These are phyloP conservation scores for Drepana falcataria DNA, from an alignment of 2,888 invertebrate genomes.

Conservation along the genomic window DNA sequence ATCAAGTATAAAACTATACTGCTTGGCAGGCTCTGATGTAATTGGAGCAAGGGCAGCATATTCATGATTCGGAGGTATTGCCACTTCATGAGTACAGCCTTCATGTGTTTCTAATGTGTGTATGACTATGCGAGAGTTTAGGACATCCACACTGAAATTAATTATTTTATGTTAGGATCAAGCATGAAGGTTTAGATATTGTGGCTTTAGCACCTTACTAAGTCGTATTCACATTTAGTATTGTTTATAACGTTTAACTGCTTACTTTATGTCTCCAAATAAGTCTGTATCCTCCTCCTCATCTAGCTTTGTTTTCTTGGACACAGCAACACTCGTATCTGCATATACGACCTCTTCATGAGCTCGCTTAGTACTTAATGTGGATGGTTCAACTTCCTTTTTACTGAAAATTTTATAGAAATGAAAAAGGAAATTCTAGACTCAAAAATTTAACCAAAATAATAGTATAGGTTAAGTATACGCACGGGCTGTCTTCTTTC, in stretches of 20 bases:
- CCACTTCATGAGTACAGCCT: conserved; percentile 97
- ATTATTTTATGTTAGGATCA: conserved; percentile 1
- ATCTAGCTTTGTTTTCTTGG: conserved; percentile 48
- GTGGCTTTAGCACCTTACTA: not conserved
- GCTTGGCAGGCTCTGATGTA: conserved; percentile 88
- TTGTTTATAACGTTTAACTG: not conserved
- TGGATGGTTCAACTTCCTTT: conserved; percentile 19
- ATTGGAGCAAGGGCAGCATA: conserved; percentile 81
- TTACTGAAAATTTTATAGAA: conserved; percentile 22
- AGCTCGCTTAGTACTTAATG: conserved; percentile 45
- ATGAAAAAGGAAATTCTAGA: not conserved
- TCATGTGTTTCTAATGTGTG: conserved; percentile 94
- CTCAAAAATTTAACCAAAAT: conserved; percentile 4
- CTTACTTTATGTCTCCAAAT: conserved; percentile 60
- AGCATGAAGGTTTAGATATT: not conserved
- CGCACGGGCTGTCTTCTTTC: conserved; percentile 41
- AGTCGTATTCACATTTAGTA: too few species aligned
- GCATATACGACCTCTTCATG: conserved; percentile 56
- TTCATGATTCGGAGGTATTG: conserved; percentile 91
- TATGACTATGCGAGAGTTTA: conserved; percentile 89
- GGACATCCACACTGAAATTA: conserved; percentile 82
- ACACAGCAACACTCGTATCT: conserved; percentile 31
- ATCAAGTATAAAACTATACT: conserved; percentile 96
- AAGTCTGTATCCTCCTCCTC: conserved; percentile 54
- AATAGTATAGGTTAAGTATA: conserved; percentile 37